Evolutionary conservation across 2,888 invertebrate genomes (phyloP).

Genomic region (Lissocephala sabroskyi): DNA sequence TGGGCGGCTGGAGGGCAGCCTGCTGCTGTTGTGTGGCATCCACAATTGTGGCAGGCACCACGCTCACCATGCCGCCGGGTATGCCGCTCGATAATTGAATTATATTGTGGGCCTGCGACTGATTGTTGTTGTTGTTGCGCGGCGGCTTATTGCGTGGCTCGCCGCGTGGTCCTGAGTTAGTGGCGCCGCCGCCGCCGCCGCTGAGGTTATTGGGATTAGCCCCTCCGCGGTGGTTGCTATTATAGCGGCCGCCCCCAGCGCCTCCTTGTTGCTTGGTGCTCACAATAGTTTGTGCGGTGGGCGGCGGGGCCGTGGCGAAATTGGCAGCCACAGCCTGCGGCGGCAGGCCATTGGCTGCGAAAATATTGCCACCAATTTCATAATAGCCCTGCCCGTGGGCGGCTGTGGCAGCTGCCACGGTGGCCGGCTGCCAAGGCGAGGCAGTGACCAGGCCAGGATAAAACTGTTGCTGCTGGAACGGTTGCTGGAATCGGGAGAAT

Average conservation of each 20-base stretch:
- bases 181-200: conserved; percentile 41
- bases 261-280: conserved; percentile 50
- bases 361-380: conserved; percentile 80
- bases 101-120: conserved; percentile 50
- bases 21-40: conserved; percentile 52
- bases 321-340: conserved; percentile 77
- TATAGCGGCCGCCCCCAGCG: conserved; percentile 54
- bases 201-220: conserved; percentile 60
- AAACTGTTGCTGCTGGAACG: conserved; percentile 78
- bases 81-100: conserved; percentile 44
- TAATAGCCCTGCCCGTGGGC: conserved; percentile 75
- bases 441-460: conserved; percentile 76
- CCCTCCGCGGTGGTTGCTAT: conserved; percentile 62
- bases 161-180: conserved; percentile 47
- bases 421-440: conserved; percentile 73
- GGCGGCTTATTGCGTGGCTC: conserved; percentile 67
- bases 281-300: conserved; percentile 52
- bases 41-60: conserved; percentile 57
- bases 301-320: conserved; percentile 61
- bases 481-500: conserved; percentile 69
- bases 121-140: conserved; percentile 55
- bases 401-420: conserved; percentile 71
- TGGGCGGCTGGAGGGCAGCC: conserved; percentile 49
- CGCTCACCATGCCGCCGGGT: conserved; percentile 56
- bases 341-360: conserved; percentile 81